Evolutionary conservation across 1,140 invertebrate genomes (phyloP).

Genomic region (Procambarus virginalis): DNA sequence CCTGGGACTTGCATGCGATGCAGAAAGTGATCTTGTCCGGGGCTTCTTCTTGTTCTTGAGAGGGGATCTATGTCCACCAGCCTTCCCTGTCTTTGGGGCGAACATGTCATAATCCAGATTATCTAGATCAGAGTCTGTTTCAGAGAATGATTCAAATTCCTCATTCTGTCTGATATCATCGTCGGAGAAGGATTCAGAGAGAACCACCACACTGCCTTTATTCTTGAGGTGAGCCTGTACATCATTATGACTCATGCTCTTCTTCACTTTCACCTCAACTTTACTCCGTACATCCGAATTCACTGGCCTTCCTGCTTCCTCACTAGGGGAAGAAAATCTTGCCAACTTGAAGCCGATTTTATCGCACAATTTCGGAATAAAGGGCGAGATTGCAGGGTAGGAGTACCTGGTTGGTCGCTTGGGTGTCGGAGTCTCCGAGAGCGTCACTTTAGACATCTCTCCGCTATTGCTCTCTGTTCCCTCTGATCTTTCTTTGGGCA

Average conservation of each 20-base stretch:
- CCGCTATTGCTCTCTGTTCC: neutral
- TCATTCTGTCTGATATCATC: constrained; percentile 53
- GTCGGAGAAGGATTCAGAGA: constrained; percentile 62
- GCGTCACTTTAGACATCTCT: neutral
- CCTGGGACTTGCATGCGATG: constrained; percentile 31
- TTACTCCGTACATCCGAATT: neutral
- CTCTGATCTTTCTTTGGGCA: neutral
- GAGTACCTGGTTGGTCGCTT: constrained; percentile 29
- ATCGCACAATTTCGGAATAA: constrained; percentile 12
- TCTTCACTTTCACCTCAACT: constrained; percentile 28
- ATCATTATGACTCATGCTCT: constrained; percentile 55
- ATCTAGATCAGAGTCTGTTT: constrained; percentile 56
- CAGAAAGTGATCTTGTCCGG: constrained; percentile 23
- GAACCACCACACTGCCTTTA: neutral
- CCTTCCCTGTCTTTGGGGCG: constrained; percentile 3
- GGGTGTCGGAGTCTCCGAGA: neutral
- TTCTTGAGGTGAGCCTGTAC: constrained; percentile 35
- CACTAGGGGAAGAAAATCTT: constrained; percentile 9
- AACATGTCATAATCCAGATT: constrained; percentile 62
- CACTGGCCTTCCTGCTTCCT: neutral
- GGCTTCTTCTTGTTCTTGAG: neutral
- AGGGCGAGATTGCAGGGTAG: constrained; percentile 26
- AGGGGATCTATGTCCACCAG: constrained; percentile 4
- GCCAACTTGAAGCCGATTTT: constrained; percentile 40
- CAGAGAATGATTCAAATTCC: constrained; percentile 60